These are phyloP conservation scores for Mythimna pallens DNA, from an alignment of 2,888 invertebrate species.

Conservation along the genomic window DNA sequence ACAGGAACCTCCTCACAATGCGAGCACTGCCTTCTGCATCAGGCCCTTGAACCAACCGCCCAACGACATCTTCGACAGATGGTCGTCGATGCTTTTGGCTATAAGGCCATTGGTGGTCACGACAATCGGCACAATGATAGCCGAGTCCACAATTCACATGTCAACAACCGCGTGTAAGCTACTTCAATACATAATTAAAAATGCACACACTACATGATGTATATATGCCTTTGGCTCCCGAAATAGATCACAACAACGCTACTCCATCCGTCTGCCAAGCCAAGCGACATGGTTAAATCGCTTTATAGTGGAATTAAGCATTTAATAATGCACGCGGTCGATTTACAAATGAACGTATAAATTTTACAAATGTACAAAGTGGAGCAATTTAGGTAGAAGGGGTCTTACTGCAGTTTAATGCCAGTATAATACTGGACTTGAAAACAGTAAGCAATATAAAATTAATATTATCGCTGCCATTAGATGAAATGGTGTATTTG, in stretches of 20 bases:
- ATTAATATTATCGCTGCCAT: no score
- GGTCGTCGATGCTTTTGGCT: no score
- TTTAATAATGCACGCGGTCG: conserved; percentile 21
- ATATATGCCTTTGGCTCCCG: not conserved
- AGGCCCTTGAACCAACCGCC: no score
- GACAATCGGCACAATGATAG: no score
- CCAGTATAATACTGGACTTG: not conserved
- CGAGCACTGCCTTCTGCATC: no score
- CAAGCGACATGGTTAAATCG: not conserved
- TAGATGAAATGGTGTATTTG: no score
- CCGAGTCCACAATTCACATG: no score
- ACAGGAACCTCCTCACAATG: no score
- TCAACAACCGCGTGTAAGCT: no score
- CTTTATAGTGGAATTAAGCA: not conserved
- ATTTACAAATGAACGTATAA: conserved; percentile 2
- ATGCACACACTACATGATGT: not conserved
- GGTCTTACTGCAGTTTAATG: not conserved
- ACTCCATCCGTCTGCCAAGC: not conserved
- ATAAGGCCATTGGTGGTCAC: no score
- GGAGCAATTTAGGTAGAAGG: conserved; percentile 3
- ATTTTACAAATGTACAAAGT: conserved; percentile 9
- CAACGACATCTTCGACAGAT: no score
- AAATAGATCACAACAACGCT: conserved; percentile 5
- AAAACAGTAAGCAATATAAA: not conserved
- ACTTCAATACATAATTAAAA: not conserved